These are phyloP conservation scores for Monarcha castaneiventris DNA, from an alignment of 2,113 vertebrate species.

Conservation along the genomic window DNA sequence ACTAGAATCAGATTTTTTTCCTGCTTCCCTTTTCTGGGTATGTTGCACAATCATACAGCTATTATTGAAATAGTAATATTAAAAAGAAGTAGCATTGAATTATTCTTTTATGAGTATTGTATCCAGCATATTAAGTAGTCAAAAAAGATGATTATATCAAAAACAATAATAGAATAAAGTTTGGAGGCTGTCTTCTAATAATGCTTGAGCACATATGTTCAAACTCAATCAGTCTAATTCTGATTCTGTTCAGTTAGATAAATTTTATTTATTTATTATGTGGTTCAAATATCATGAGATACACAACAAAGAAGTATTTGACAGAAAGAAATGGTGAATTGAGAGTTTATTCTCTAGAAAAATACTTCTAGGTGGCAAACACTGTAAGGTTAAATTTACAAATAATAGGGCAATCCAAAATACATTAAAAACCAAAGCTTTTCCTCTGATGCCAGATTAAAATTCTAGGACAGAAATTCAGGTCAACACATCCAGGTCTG, in stretches of 20 bases:
- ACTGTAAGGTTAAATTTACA: neutral
- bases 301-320: neutral
- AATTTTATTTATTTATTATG: neutral
- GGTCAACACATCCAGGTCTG: neutral
- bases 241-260: neutral
- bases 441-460: neutral
- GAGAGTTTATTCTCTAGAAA: neutral
- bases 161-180: neutral
- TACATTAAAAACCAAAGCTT: neutral
- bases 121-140: neutral
- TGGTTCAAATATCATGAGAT: neutral
- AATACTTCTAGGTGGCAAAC: neutral
- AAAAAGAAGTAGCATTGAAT: neutral
- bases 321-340: neutral
- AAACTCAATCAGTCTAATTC: neutral
- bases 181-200: neutral
- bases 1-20: neutral
- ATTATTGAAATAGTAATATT: neutral
- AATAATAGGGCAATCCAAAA: neutral
- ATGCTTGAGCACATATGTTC: neutral
- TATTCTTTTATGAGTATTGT: neutral
- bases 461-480: conserved; percentile 14
- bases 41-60: neutral
- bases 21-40: neutral
- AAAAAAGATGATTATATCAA: neutral